Evolutionary conservation across 1,140 invertebrate genomes (phyloP), one percentile per base, ranked within the genome.

Genomic region (Phortica variegata): DNA sequence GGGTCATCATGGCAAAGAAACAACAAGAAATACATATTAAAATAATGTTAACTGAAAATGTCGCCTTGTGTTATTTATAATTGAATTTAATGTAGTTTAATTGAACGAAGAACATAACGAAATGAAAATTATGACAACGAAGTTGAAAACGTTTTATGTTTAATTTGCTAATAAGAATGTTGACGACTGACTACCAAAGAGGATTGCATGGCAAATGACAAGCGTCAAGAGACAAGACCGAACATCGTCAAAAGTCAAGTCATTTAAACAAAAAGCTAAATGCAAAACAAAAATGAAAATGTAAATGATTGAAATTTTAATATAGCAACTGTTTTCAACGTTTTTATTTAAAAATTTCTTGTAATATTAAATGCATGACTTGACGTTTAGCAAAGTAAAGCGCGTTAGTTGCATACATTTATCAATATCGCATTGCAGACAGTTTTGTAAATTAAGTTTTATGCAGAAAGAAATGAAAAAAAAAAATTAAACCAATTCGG

Each of bases 61-160:
- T n/a, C n/a, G n/a, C n/a, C n/a, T n/a, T n/a, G n/a, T n/a, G n/a
- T n/a, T n/a, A n/a, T n/a, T n/a, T n/a, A n/a, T 70, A 62, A 62
- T 70, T 71, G 60, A 71, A 71, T 71, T 71, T 71, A 66, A 71
- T 71, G 66, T 71, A 68, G 60, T 71, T 71, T 71, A 71, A 71
- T 71, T 71, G 66, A 71, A n/a, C n/a, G 66, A 71, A 68, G 63
- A 68, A 68, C 63, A 60, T 68, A 63, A 68, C 68, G n/a, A n/a
- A n/a, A n/a, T n/a, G n/a, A n/a, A n/a, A n/a, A n/a, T n/a, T n/a
- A n/a, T n/a, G n/a, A n/a, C n/a, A n/a, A n/a, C 68, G 60, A 63
- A 63, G 68, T 63, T 68, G 68, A 68, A 68, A 68, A 63, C 60
- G 63, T 54, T 68, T 68, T 68, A 68, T 68, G 63, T 59, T 68